Base-by-base conservation (phyloP, 64 coral and sea anemone genomes). In the Platygyra sinensis region DNA sequence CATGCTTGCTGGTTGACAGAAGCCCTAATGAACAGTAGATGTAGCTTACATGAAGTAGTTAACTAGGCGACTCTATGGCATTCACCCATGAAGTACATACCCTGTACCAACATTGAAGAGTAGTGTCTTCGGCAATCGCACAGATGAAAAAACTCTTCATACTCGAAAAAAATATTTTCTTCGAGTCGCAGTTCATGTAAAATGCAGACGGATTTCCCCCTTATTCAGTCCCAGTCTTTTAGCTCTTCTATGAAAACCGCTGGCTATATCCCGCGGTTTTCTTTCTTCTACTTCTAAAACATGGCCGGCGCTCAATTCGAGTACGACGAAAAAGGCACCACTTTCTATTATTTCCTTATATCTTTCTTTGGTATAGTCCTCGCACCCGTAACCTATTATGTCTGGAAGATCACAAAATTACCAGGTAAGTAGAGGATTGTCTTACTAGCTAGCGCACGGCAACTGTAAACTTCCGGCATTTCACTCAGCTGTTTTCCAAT, bases 231-330 rank as follows among this genome's bases (percentile, higher is more conserved):
- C 52, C 78, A 80, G 24, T 57, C 30, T 57, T 8, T 11, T 8
- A 27, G 7, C 20, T 31, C 15, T 30, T 30, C 30, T 60, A 16
- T 15, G 30, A 61, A 30, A 10, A 10, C 81, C 81, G 81, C 81
- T 54, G 62, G 71, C 81, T 38, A 16, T 8, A 8, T n/a, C n/a
- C n/a, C n/a, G n/a, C 14, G 25, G 3, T 5, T 28, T 36, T 22
- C 50, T 3, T 49, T 29, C 39, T n/a, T n/a, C n/a, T n/a, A n/a
- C 38, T 42, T 76, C 29, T 42, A 74, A 87, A 87, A n/a, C 7
- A 99, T 99, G 97, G 97, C 97, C 60, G 97, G 97, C 60, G 97
- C 97, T 27, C 88, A 99, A 86, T 99, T 99, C 77, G 97, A 99
- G 86, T 99, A 99, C 59, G 97, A 99, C 46, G 97, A 99, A 62